Evolutionary conservation across 2,888 invertebrate species (phyloP).

Genomic region (Lathronympha strigana): DNA sequence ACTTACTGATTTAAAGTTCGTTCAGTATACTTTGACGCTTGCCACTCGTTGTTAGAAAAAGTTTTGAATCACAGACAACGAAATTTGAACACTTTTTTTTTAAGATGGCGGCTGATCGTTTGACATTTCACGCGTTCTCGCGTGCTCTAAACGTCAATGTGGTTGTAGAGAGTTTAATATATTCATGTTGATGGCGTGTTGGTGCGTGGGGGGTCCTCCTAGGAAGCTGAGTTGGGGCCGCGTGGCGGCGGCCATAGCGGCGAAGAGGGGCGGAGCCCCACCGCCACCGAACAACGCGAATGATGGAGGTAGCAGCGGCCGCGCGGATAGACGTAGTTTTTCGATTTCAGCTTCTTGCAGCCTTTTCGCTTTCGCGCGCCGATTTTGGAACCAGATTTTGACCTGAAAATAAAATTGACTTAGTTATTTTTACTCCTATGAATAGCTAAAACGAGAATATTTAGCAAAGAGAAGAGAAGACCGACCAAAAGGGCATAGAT

Average conservation of each 20-base stretch:
- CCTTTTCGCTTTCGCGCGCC: conserved; percentile 97
- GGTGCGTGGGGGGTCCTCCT: conserved; percentile 81
- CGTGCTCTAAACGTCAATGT: conserved; percentile 81
- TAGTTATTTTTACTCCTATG: conserved; percentile 8
- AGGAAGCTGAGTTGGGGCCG: conserved; percentile 85
- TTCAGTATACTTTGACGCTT: conserved; percentile 27
- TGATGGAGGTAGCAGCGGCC: conserved; percentile 90
- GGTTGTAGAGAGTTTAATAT: conserved; percentile 83
- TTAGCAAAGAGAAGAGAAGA: background rate
- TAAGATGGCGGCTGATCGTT: conserved; percentile 64
- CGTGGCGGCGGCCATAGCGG: conserved; percentile 86
- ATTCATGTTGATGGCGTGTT: conserved; percentile 83
- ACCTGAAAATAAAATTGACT: conserved; percentile 83
- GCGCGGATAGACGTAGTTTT: conserved; percentile 93
- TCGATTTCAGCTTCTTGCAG: conserved; percentile 98
- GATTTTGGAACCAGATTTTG: conserved; percentile 97
- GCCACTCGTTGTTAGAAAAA: conserved; percentile 19
- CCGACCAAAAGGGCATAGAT: too few relatives aligned
- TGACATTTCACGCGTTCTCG: conserved; percentile 62
- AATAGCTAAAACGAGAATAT: too few relatives aligned
- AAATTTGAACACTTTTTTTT: conserved; percentile 18
- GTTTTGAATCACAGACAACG: conserved; percentile 38
- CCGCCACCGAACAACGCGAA: conserved; percentile 88
- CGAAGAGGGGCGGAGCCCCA: conserved; percentile 87
- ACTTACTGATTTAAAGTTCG: conserved; percentile 40